Conservation (phyloP, 2,888 invertebrate species). For the Parnassius smintheus region DNA sequence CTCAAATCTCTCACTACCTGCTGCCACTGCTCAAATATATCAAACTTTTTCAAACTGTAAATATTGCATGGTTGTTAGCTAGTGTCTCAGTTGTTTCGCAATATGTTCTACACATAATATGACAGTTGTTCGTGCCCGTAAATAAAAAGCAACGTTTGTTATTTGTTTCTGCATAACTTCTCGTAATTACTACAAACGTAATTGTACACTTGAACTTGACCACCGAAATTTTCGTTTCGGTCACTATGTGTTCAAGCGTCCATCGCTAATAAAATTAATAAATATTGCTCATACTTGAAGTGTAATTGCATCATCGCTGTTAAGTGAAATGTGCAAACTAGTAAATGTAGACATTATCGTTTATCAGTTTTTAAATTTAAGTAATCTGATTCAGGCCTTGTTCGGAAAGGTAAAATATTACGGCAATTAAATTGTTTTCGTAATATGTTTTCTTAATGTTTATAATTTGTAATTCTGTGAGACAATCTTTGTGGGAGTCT, state of each 20-base stretch:
- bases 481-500: too few relatives aligned
- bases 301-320: slow-evolving; percentile 66
- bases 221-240: slow-evolving; percentile 56
- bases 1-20: too few relatives aligned
- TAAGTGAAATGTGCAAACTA: slow-evolving; percentile 36
- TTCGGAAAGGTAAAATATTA: neutral
- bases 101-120: too few relatives aligned
- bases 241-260: slow-evolving; percentile 35
- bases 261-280: slow-evolving; percentile 59
- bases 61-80: too few relatives aligned
- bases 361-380: slow-evolving; percentile 8
- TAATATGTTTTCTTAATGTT: too few relatives aligned
- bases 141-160: too few relatives aligned
- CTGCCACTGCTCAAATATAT: too few relatives aligned
- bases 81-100: too few relatives aligned
- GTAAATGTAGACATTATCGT: slow-evolving; percentile 24
- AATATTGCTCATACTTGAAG: slow-evolving; percentile 55
- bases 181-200: slow-evolving; percentile 4
- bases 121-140: too few relatives aligned
- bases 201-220: slow-evolving; percentile 68
- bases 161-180: neutral
- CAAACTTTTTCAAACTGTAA: too few relatives aligned
- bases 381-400: neutral
- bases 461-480: too few relatives aligned
- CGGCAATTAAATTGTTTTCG: neutral